phyloP scores from a whole-genome alignment of 92 coral and sea anemone species.

The Zoanthus sociatus region DNA sequence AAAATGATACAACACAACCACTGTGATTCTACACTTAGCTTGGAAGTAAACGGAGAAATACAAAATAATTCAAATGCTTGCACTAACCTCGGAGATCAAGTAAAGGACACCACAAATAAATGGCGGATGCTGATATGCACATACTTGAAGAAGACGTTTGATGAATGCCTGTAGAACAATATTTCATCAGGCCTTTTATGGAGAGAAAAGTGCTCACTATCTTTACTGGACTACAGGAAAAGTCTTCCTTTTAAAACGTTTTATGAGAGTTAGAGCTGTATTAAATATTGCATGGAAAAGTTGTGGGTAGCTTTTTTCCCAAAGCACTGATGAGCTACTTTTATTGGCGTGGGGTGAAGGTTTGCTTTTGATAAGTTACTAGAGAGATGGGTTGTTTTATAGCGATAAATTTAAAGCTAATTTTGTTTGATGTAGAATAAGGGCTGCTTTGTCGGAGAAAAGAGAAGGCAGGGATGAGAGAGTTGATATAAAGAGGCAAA shows the following conservation, averaged over 20 bases:
- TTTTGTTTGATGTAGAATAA: not conserved
- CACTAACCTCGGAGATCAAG: slow-evolving; percentile 86
- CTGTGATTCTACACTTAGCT: not conserved
- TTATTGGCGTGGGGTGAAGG: too few species aligned
- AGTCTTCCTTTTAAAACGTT: too few species aligned
- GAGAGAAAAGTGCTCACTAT: not conserved
- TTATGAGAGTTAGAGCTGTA: not conserved
- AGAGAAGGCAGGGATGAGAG: not conserved
- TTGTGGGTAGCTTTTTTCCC: too few species aligned
- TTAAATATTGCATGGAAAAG: not conserved
- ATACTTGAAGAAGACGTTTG: slow-evolving; percentile 92
- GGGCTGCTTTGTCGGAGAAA: not conserved
- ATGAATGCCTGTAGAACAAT: slow-evolving; percentile 78
- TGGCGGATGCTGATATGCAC: slow-evolving; percentile 86
- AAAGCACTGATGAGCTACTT: too few species aligned
- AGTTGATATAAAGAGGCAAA: not conserved
- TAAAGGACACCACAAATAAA: slow-evolving; percentile 88
- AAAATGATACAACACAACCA: not conserved
- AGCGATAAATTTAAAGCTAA: too few species aligned
- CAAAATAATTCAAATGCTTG: not conserved
- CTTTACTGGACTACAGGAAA: too few species aligned
- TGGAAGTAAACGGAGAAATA: not conserved
- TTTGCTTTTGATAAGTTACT: too few species aligned
- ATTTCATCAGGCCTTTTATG: not conserved
- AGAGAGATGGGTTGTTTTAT: too few species aligned